Base-by-base conservation (phyloP, 2,113 vertebrate genomes). In the Anseranas semipalmata region DNA sequence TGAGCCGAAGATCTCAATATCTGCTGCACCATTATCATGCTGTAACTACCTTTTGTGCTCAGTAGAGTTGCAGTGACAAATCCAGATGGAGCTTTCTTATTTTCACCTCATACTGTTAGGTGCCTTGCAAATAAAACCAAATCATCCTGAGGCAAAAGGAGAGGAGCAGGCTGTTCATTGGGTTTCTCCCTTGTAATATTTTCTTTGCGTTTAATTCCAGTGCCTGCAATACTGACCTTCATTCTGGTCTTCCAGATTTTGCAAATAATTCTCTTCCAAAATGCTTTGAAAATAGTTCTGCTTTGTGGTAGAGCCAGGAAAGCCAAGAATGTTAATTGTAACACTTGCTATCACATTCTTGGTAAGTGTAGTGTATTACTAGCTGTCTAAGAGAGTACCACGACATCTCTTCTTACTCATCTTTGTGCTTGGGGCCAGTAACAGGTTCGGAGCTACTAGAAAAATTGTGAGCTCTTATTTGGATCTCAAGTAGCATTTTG, bases 291-390 rank as follows among this genome's bases (percentile, higher is more conserved):
- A 24, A 43, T 86, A 30, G 30, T 70, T 73, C 45, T 81, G 15
- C 27, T 80, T 37, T 68, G 68, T 67, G 14, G 12, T 63, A 53
- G 28, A 75, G 39, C 35, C 3, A 37, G 55, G 45, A 85, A 85
- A 87, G 28, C 7, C 9, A 65, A 53, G 35, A 70, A 12, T 41
- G 30, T 71, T 12, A 65, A 35, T 20, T 41, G 12, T n/a, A 25
- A 39, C 15, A 27, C 8, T 59, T 89, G 52, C 21, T 9, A 15
- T 60, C 0, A 0, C 2, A 0, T 56, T 79, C 27, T 62, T 70
- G 12, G 10, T 45, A 58, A 1, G 0, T 45, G 41, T 45, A 76
- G 45, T 24, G 13, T 33, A 6, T 75, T 87, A 25, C 33, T 1
- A 3, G 10, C 50, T 62, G 15, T 21, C 7, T 66, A 62, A 75